phyloP scores from a whole-genome alignment of 1,140 invertebrate species.

The Nasonia giraulti region DNA sequence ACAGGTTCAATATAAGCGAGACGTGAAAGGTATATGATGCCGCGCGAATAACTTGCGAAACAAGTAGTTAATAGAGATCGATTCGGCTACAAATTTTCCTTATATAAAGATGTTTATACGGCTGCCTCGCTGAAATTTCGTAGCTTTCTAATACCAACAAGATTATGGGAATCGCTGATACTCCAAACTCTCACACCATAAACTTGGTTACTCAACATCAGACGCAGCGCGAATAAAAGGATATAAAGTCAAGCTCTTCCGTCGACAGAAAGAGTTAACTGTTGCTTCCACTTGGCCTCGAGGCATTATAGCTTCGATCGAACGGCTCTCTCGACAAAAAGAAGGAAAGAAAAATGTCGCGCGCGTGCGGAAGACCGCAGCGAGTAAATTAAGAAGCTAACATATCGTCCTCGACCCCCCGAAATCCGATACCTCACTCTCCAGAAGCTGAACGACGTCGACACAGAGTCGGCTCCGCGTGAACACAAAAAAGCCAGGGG shows the following conservation, averaged over 20 bases:
- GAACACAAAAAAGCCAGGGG: not conserved
- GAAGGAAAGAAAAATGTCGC: not conserved
- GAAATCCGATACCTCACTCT: slow-evolving; percentile 22
- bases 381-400: slow-evolving; percentile 18
- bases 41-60: not conserved
- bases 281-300: no score
- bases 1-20: not conserved
- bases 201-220: not conserved
- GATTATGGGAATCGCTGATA: no score
- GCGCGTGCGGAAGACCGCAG: not conserved
- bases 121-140: not conserved
- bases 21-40: slow-evolving; percentile 8
- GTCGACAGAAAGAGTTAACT: no score
- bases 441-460: not conserved
- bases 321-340: not conserved
- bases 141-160: not conserved
- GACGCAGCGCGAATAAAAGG: no score
- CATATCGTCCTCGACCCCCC: not conserved
- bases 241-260: no score
- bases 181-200: not conserved
- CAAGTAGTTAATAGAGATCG: not conserved
- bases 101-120: not conserved
- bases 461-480: not conserved
- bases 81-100: not conserved
- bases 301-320: not conserved